Conservation (phyloP, 2,888 invertebrate genomes). For the Abscondita cerata region DNA sequence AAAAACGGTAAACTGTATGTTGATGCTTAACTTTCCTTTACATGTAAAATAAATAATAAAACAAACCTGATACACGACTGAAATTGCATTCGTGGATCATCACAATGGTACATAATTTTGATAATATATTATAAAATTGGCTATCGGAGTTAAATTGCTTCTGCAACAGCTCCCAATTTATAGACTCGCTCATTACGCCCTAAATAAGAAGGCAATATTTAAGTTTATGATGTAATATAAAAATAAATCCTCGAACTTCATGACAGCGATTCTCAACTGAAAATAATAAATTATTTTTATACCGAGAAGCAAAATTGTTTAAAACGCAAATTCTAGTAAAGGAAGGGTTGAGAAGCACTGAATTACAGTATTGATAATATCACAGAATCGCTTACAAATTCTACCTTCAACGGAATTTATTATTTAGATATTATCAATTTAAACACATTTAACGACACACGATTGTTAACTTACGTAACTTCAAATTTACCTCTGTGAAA, state of each 20-base stretch:
- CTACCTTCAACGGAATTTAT: too few relatives aligned
- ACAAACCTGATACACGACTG: slow-evolving; percentile 48
- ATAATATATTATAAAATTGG: slow-evolving; percentile 80
- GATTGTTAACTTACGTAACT: too few relatives aligned
- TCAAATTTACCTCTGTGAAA: slow-evolving; percentile 78
- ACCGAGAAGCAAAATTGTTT: too few relatives aligned
- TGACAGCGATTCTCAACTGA: too few relatives aligned
- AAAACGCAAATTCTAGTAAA: too few relatives aligned
- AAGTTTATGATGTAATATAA: slow-evolving; percentile 1
- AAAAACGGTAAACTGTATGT: not conserved
- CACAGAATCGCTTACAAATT: too few relatives aligned
- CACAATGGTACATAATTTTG: slow-evolving; percentile 87
- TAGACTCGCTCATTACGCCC: slow-evolving; percentile 95
- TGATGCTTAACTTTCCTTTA: not conserved
- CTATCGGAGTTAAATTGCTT: slow-evolving; percentile 85
- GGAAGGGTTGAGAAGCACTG: too few relatives aligned
- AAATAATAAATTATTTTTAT: not conserved
- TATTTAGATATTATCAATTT: too few relatives aligned
- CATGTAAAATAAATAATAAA: not conserved
- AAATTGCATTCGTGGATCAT: slow-evolving; percentile 62
- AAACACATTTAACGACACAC: too few relatives aligned
- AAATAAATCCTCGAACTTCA: not conserved
- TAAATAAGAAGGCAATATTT: slow-evolving; percentile 53
- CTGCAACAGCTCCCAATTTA: slow-evolving; percentile 92
- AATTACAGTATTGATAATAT: too few relatives aligned